phyloP scores from a whole-genome alignment of 2,888 invertebrate species.

The Lasioglossum villosulum region DNA sequence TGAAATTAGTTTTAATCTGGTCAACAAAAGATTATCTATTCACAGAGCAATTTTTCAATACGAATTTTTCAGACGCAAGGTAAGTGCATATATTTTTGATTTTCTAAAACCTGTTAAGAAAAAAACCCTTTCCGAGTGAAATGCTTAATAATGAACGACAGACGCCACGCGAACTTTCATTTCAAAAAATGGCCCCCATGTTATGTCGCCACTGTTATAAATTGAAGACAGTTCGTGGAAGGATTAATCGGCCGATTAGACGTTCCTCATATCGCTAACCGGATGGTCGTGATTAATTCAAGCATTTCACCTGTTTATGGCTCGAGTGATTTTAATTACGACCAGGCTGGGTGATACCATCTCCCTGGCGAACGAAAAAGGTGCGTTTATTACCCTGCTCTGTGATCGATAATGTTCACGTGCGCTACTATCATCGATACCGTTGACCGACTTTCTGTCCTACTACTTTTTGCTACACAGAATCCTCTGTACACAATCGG shows the following conservation, averaged over 20 bases:
- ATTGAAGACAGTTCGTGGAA: neutral
- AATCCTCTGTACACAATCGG: neutral
- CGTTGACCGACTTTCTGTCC: conserved; percentile 50
- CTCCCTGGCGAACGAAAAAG: conserved; percentile 42
- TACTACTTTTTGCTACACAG: neutral
- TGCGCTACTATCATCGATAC: conserved; percentile 36
- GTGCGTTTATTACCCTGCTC: conserved; percentile 55
- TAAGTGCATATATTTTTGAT: neutral
- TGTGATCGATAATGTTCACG: conserved; percentile 60
- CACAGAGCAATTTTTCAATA: neutral
- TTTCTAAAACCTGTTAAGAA: neutral
- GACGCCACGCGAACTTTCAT: neutral
- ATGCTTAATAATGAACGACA: neutral
- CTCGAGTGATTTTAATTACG: conserved; percentile 72
- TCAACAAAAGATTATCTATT: too few species aligned
- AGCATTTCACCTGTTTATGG: conserved; percentile 64
- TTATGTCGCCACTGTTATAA: neutral
- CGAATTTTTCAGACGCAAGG: neutral
- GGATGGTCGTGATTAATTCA: conserved; percentile 58
- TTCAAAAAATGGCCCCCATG: neutral
- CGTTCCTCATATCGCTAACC: conserved; percentile 31
- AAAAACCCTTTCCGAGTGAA: neutral
- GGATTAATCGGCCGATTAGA: conserved; percentile 17
- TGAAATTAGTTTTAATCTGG: too few species aligned
- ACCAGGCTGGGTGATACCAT: conserved; percentile 52